Base-by-base conservation (phyloP, 2,797 vertebrate species). In the Manis pentadactyla region DNA sequence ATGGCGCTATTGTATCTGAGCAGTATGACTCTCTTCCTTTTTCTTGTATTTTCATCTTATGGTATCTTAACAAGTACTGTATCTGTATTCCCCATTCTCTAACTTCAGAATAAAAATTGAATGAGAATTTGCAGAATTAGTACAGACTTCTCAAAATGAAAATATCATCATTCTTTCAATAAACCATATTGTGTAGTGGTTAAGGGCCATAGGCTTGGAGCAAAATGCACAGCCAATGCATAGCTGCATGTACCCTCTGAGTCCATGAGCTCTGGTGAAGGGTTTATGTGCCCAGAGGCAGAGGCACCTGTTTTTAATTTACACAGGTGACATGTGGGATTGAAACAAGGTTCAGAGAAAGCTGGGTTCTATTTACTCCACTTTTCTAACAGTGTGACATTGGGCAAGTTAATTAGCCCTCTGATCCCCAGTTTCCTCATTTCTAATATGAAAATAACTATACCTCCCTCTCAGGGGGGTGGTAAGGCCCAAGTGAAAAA, bases 91-190 rank as follows among this genome's bases (percentile, higher is more conserved):
- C 11, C 14, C 42, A 61, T 59, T 93, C 21, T 92, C 37, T 91
- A 42, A 88, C 13, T 66, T 96, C 68, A 92, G 51, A 96, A 94
- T 49, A 75, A 93, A 95, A 92, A 73, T 55, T 46, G 55, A 74
- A 88, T 87, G 55, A 77, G 25, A 79, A 64, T 75, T 63, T 57
- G 14, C 14, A 27, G n/a, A 86, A 57, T 94, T 78, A 37, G 46
- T 39, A 59, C 25, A 94, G 29, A 71, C 2, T 69, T 75, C 81
- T 37, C 53, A 66, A 78, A 77, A 87, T 61, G 39, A 78, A 89
- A 94, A 90, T 89, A 49, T 13, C 71, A 71, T 51, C 15, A 42
- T 82, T 83, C 27, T 86, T 78, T 87, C 4, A 29, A 55, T 87
- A 87, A 87, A 37, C 39, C 19, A 86, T 23, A 37, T 71, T 77